Conservation (phyloP, 2,113 vertebrate species). For the Neomonachus schauinslandi region DNA sequence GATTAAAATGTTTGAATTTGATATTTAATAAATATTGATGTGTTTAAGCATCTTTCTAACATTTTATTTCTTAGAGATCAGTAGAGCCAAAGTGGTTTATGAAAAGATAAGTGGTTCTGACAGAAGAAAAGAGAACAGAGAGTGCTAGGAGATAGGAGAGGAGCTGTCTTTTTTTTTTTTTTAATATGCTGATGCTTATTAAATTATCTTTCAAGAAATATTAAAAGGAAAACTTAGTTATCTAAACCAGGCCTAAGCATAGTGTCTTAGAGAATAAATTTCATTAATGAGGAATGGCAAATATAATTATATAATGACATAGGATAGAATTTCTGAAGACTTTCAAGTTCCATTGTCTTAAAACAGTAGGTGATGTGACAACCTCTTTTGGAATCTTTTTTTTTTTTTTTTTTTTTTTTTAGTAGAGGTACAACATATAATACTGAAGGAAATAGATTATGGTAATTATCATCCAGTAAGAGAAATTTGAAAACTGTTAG, state of each 20-base stretch:
- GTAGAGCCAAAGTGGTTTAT: not conserved
- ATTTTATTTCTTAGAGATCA: slow-evolving; percentile 24
- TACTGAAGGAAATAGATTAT: not conserved
- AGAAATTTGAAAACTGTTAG: slow-evolving; percentile 14
- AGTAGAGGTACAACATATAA: not conserved
- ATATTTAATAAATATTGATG: not conserved
- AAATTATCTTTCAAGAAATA: slow-evolving; percentile 31
- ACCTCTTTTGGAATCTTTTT: not conserved
- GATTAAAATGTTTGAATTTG: slow-evolving; percentile 21
- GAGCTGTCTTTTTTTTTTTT: not conserved
- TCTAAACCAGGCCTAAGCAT: not conserved
- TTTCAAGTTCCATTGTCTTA: not conserved
- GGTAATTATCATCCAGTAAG: not conserved
- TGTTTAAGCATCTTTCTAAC: slow-evolving; percentile 28
- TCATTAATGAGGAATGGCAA: slow-evolving; percentile 26
- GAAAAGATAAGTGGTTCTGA: not conserved
- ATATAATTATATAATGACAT: not conserved
- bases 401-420: not conserved
- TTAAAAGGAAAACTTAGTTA: slow-evolving; percentile 34
- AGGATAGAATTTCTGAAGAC: not conserved
- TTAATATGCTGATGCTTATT: not conserved
- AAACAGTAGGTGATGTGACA: not conserved
- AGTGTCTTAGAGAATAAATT: slow-evolving; percentile 41
- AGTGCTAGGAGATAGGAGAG: not conserved
- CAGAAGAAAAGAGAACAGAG: not conserved